A percentile compares a stretch with the other conserved stretches of the same genome.
These are phyloP conservation scores for Ichneumoninae sp. DNA, from an alignment of 2,888 invertebrate species.

Conservation along the genomic window DNA sequence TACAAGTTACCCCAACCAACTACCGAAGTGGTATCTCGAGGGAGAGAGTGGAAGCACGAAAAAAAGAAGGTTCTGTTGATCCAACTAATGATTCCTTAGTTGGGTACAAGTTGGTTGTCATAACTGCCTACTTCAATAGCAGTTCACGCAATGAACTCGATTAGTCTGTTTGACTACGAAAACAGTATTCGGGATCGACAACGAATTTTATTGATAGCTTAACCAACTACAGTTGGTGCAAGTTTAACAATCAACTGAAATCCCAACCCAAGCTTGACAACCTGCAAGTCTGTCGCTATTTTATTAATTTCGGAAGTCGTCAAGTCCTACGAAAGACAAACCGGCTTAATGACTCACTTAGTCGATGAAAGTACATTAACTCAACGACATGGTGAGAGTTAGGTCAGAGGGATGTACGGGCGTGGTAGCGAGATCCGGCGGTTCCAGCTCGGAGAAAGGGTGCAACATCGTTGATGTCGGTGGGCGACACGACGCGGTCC, in stretches of 20 bases:
- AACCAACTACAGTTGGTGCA: not conserved
- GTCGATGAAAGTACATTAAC: not conserved
- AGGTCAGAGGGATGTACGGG: not conserved
- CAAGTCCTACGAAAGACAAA: not conserved
- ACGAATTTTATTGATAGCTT: not conserved
- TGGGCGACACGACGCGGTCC: constrained; percentile 2
- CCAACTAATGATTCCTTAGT: no score
- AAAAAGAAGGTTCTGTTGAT: no score
- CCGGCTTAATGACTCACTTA: not conserved
- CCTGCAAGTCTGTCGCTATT: not conserved
- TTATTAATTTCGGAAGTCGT: not conserved
- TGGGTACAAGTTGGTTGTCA: no score
- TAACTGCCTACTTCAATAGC: no score
- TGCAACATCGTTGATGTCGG: constrained; percentile 25
- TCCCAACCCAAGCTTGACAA: not conserved
- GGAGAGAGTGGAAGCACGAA: no score
- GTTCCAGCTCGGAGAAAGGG: no score
- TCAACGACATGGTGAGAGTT: not conserved
- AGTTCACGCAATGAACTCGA: not conserved
- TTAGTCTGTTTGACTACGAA: not conserved
- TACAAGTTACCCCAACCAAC: not conserved
- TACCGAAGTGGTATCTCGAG: not conserved
- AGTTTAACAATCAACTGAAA: no score
- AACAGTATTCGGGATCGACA: not conserved
- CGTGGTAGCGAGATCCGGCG: no score